Evolutionary conservation across 2,113 vertebrate species (phyloP).

Genomic region (Haplotaxodon microlepis): DNA sequence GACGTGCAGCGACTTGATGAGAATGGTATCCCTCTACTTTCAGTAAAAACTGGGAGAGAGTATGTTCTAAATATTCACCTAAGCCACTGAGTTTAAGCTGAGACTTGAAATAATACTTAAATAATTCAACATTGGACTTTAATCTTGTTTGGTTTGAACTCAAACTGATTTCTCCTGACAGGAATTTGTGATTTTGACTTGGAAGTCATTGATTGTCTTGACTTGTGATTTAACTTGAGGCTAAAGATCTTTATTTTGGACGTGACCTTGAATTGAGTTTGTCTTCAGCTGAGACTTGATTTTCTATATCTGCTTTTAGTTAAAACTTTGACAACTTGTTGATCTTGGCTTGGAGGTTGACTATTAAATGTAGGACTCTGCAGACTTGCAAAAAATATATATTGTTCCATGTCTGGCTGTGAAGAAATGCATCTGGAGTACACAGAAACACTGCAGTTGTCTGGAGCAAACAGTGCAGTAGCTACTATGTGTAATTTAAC

Average conservation of each 20-base stretch:
- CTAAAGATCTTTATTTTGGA: background rate
- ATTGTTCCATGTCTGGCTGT: background rate
- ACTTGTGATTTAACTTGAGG: background rate
- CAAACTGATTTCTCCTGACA: background rate
- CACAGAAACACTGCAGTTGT: background rate
- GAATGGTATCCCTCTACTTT: background rate
- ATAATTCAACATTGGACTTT: background rate
- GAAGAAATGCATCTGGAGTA: background rate
- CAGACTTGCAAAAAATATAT: background rate
- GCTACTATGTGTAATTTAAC: background rate
- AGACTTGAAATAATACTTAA: background rate
- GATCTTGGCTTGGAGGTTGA: background rate
- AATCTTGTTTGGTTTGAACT: background rate
- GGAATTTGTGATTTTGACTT: background rate
- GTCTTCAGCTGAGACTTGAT: background rate
- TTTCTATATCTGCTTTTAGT: background rate
- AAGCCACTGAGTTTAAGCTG: background rate
- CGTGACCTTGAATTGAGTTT: background rate
- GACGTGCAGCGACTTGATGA: background rate
- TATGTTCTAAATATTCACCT: background rate
- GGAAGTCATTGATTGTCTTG: background rate
- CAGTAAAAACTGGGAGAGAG: background rate
- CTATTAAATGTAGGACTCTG: background rate
- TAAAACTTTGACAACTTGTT: background rate
- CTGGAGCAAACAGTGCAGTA: background rate